Conservation (phyloP, 2,797 vertebrate genomes). For the Dallia pectoralis region DNA sequence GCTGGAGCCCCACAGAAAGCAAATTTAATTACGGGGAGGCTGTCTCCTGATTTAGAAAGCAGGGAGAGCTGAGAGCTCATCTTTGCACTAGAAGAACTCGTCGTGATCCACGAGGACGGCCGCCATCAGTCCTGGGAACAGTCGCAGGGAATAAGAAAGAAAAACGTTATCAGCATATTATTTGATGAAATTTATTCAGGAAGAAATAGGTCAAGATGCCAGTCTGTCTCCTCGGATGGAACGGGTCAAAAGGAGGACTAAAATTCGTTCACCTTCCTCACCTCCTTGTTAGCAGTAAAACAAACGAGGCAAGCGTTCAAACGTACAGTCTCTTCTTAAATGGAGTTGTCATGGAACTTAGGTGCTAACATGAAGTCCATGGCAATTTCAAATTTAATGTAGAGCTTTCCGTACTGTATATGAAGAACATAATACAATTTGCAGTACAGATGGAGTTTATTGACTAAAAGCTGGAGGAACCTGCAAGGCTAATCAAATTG, state of each 20-base stretch:
- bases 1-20: constrained; percentile 71
- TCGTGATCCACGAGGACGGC: constrained; percentile 60
- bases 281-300: constrained; percentile 12
- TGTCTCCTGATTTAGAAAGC: constrained; percentile 55
- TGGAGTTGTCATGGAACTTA: not conserved
- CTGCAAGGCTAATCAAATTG: constrained; percentile 37
- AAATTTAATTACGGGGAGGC: constrained; percentile 76
- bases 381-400: not conserved
- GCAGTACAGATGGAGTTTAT: not conserved
- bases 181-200: constrained; percentile 38
- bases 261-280: constrained; percentile 42
- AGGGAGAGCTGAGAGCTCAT: constrained; percentile 65
- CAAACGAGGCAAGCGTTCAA: not conserved
- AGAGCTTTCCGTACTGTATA: not conserved
- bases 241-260: constrained; percentile 29
- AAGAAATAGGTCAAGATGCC: constrained; percentile 37
- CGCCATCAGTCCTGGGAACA: constrained; percentile 31
- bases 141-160: constrained; percentile 38
- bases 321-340: not conserved
- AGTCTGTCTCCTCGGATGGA: constrained; percentile 19
- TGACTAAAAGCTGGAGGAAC: constrained; percentile 16
- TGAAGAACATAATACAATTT: not conserved
- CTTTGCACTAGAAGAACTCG: constrained; percentile 59
- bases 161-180: constrained; percentile 52
- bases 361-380: not conserved